phyloP scores from a whole-genome alignment of 2,888 invertebrate species.

The Sympetrum striolatum region DNA sequence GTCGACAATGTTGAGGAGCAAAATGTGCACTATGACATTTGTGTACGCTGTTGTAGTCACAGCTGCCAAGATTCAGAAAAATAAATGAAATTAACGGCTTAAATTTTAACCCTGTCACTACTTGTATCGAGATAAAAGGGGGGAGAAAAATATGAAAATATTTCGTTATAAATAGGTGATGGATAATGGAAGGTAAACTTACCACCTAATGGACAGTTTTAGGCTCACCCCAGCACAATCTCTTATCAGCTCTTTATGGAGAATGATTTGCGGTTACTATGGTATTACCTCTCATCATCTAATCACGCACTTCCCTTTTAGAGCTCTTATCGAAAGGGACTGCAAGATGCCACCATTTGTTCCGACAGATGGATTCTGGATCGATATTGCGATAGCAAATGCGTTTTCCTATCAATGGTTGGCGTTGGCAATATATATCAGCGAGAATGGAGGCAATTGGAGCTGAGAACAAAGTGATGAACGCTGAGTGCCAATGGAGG shows the following conservation, averaged over 20 bases:
- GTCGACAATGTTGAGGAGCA: too few relatives aligned
- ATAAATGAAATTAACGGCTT: too few relatives aligned
- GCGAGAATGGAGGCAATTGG: neutral
- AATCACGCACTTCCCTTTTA: neutral
- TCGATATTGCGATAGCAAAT: neutral
- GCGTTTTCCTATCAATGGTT: neutral
- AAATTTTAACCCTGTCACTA: too few relatives aligned
- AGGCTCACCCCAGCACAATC: neutral
- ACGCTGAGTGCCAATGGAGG: too few relatives aligned
- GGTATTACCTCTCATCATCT: neutral
- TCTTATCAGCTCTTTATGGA: neutral
- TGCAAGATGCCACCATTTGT: neutral
- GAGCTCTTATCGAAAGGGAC: neutral
- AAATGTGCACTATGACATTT: too few relatives aligned
- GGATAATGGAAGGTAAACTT: too few relatives aligned
- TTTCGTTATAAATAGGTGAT: too few relatives aligned
- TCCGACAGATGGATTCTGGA: constrained; percentile 24
- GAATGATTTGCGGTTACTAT: neutral
- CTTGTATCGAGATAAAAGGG: too few relatives aligned
- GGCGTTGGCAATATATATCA: too few relatives aligned
- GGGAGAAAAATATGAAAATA: too few relatives aligned
- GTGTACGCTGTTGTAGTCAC: too few relatives aligned
- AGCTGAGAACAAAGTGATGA: neutral
- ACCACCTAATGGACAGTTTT: neutral
- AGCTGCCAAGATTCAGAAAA: too few relatives aligned